These are phyloP conservation scores for Linepithema humile DNA, from an alignment of 1,140 invertebrate species.

Conservation along the genomic window DNA sequence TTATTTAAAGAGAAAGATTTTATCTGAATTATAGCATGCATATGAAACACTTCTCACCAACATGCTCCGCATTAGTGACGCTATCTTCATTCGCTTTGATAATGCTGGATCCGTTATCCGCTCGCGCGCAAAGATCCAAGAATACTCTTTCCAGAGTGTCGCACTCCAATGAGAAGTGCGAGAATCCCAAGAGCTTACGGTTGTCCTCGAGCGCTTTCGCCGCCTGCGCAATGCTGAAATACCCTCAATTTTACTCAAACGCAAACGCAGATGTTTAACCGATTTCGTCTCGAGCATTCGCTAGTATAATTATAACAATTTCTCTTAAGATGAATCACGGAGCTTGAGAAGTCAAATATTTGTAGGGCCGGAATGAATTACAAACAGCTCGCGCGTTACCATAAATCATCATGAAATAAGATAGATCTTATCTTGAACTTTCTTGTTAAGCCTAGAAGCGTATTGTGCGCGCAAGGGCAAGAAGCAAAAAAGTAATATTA, in stretches of 20 bases:
- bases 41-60: conserved; percentile 63
- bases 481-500: no score
- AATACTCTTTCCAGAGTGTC: conserved; percentile 86
- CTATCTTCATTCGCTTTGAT: conserved; percentile 66
- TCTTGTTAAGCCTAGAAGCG: background rate
- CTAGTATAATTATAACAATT: background rate
- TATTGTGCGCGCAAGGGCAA: no score
- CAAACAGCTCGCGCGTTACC: background rate
- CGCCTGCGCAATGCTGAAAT: conserved; percentile 82
- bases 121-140: conserved; percentile 83
- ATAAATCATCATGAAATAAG: background rate
- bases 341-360: conserved; percentile 36
- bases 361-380: background rate
- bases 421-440: background rate
- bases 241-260: background rate
- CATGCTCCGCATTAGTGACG: conserved; percentile 55
- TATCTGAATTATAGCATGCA: background rate
- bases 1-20: background rate
- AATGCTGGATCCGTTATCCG: conserved; percentile 72
- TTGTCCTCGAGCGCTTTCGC: conserved; percentile 83
- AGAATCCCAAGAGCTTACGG: conserved; percentile 80
- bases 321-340: conserved; percentile 43
- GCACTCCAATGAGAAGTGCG: conserved; percentile 84
- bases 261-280: conserved; percentile 20
- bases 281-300: background rate